Evolutionary conservation across 2,113 vertebrate species (phyloP), one percentile per base, ranked within the genome.

Genomic region (Thryonomys swinderianus): DNA sequence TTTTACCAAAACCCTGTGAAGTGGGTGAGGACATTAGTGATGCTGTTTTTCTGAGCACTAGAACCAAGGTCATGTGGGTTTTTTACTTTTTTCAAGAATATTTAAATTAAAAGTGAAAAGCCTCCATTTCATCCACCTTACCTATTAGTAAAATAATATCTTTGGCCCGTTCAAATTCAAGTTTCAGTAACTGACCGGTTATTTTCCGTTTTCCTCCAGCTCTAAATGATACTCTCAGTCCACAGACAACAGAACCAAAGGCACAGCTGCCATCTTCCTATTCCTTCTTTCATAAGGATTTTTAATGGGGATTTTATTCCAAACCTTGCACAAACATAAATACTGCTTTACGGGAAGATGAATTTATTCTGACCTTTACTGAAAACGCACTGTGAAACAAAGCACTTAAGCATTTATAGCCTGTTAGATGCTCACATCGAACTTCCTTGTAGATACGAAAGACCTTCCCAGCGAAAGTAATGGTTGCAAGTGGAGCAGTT

Each of bases 311-410:
- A 92, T 97, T 97, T 95, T 83, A 55, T 95, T 93, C 96, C 80
- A 96, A 97, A 62, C 74, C 53, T 66, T 42, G 51, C 76, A 96
- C 93, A 98, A 98, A 98, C 95, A 97, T 92, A 98, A 98, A 96
- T 67, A 93, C 95, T 97, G 94, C 88, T 5, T 98, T 98, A 97
- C 92, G 97, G 45, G 73, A 97, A 98, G 96, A 98, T 97, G 93
- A 98, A 98, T 98, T 98, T 98, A 98, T 98, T 98, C 98, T 98
- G 98, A 98, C 98, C 98, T 98, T 98, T 98, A 98, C 98, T 88
- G 97, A 97, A 98, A 98, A 98, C 94, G 97, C 92, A 96, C 96
- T 98, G 97, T 98, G 98, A 98, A 98, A 98, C 97, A 98, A 98
- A 98, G 97, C 98, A 98, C 97, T 98, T 98, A 98, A 96, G 96